phyloP scores from a whole-genome alignment of 2,797 vertebrate genomes.

The Diplodus sargus region DNA sequence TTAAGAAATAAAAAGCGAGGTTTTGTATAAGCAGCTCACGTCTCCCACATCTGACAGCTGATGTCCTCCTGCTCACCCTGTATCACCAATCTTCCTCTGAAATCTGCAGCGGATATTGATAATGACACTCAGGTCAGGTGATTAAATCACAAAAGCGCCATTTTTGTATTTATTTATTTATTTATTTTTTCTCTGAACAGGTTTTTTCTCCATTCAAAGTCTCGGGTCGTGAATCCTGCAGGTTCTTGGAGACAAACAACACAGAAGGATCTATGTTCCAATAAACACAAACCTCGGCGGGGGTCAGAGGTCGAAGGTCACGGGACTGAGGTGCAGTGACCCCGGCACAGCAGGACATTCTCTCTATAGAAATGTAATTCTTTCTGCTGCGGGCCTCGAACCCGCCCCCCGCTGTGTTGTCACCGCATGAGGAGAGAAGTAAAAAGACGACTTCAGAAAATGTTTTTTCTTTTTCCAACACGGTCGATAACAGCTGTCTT shows the following conservation, averaged over 20 bases:
- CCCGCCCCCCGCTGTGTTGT: constrained; percentile 78
- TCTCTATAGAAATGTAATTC: constrained; percentile 87
- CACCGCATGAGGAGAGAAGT: constrained; percentile 63
- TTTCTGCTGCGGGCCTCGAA: constrained; percentile 81
- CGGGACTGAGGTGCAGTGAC: constrained; percentile 88
- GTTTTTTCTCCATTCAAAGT: constrained; percentile 67
- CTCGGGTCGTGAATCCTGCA: constrained; percentile 80
- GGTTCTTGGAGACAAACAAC: constrained; percentile 72
- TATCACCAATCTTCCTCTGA: constrained; percentile 36
- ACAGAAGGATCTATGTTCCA: constrained; percentile 83
- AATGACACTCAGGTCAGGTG: constrained; percentile 66
- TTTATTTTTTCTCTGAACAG: constrained; percentile 25
- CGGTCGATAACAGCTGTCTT: not conserved
- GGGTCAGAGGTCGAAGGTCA: constrained; percentile 88
- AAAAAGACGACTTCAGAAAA: constrained; percentile 39
- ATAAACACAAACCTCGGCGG: constrained; percentile 72
- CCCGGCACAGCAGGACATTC: constrained; percentile 87
- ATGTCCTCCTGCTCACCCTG: not conserved
- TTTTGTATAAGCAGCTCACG: not conserved
- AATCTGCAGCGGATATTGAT: constrained; percentile 69
- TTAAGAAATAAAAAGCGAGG: not conserved
- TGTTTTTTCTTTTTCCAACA: constrained; percentile 26
- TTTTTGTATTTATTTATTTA: not conserved
- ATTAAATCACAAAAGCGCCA: constrained; percentile 51
- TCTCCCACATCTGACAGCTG: constrained; percentile 33